Percentiles rank a stretch among this genome's conserved stretches.
phyloP scores from a whole-genome alignment of 1,140 invertebrate species.

The Linepithema humile region DNA sequence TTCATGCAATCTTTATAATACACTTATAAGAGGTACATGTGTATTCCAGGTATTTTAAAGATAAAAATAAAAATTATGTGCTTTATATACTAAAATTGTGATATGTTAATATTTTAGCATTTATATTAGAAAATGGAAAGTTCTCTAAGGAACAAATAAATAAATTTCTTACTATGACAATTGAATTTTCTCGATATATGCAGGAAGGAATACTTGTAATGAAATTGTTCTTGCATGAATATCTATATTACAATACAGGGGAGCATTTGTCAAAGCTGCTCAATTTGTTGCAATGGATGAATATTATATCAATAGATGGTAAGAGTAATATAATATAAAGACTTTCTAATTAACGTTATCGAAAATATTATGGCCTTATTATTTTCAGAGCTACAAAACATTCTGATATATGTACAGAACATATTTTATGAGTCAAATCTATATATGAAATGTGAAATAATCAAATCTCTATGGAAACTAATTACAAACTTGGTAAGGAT shows the following conservation, averaged over 20 bases:
- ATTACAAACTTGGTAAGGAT: conserved; percentile 75
- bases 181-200: conserved; percentile 79
- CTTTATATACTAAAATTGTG: too few species aligned
- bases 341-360: conserved; percentile 10
- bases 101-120: conserved; percentile 71
- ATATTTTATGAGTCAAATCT: conserved; percentile 77
- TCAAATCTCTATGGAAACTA: conserved; percentile 73
- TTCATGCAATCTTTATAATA: conserved; percentile 81
- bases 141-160: conserved; percentile 76
- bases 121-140: conserved; percentile 75
- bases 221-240: conserved; percentile 78
- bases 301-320: conserved; percentile 74
- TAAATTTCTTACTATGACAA: conserved; percentile 76
- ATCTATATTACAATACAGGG: conserved; percentile 73
- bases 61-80: conserved; percentile 22
- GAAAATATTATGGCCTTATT: conserved; percentile 3
- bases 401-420: conserved; percentile 73
- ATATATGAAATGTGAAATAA: conserved; percentile 75
- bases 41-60: background rate
- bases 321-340: background rate
- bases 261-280: conserved; percentile 75
- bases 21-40: conserved; percentile 73
- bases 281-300: conserved; percentile 78
- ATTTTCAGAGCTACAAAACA: conserved; percentile 72
- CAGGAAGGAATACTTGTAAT: conserved; percentile 81